Conservation (phyloP, 2,888 invertebrate genomes). For the Isotomurus palustris region DNA sequence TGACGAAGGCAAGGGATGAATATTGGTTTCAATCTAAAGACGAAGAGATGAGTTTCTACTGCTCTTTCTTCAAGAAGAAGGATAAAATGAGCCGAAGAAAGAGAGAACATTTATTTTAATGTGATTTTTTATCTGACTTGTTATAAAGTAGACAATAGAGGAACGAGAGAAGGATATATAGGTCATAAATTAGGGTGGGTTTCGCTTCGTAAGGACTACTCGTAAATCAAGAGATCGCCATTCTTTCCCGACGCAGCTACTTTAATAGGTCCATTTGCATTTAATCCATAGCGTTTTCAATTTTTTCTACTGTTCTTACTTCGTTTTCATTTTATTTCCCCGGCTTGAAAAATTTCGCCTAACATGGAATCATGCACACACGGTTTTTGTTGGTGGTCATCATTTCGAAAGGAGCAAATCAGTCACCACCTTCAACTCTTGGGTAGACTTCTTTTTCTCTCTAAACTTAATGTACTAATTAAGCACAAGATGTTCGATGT, state of each 20-base stretch:
- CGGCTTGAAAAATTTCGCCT: not conserved
- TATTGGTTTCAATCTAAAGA: slow-evolving; percentile 14
- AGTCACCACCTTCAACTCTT: too few relatives aligned
- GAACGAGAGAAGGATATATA: slow-evolving; percentile 35
- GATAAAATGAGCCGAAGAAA: slow-evolving; percentile 40
- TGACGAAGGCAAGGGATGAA: slow-evolving; percentile 9
- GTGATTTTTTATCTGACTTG: slow-evolving; percentile 40
- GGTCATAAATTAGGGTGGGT: slow-evolving; percentile 47
- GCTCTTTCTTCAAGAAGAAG: slow-evolving; percentile 6
- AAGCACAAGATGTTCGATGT: too few relatives aligned
- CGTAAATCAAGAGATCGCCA: slow-evolving; percentile 41
- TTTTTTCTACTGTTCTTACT: not conserved
- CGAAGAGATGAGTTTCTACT: slow-evolving; percentile 6
- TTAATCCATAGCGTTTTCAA: slow-evolving; percentile 24
- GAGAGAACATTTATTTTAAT: slow-evolving; percentile 45
- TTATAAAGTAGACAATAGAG: slow-evolving; percentile 39
- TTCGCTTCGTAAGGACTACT: slow-evolving; percentile 27
- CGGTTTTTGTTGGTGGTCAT: too few relatives aligned
- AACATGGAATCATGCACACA: not conserved
- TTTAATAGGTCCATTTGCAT: slow-evolving; percentile 43
- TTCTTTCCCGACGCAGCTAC: slow-evolving; percentile 30
- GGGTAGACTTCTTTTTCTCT: too few relatives aligned
- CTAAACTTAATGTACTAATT: too few relatives aligned
- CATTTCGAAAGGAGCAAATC: too few relatives aligned
- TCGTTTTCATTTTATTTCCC: too few relatives aligned